Evolutionary conservation across 2,888 invertebrate genomes (phyloP).

Genomic region (Halocaridina rubra): DNA sequence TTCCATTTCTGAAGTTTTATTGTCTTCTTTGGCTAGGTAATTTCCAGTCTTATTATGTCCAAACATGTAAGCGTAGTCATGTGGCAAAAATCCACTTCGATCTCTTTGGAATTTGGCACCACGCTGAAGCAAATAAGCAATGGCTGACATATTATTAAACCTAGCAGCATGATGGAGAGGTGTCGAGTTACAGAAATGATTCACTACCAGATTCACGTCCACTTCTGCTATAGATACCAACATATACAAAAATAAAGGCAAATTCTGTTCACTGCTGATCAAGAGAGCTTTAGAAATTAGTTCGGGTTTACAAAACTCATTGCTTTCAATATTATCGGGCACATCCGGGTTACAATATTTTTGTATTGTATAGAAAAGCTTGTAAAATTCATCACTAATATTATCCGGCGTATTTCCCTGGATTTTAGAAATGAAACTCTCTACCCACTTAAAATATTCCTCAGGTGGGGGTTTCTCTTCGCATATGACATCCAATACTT

Average conservation of each 20-base stretch:
- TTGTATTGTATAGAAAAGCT: background rate
- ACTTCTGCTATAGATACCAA: background rate
- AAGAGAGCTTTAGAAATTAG: background rate
- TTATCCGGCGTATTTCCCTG: no score
- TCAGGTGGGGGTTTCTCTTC: no score
- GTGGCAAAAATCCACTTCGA: background rate
- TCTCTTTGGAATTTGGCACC: background rate
- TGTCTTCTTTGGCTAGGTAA: background rate
- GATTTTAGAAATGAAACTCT: no score
- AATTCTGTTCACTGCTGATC: background rate
- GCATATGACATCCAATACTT: no score
- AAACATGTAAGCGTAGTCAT: constrained; percentile 6
- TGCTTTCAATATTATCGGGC: background rate
- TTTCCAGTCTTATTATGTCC: constrained; percentile 1
- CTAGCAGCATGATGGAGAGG: background rate
- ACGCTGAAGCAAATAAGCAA: background rate
- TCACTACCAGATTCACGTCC: background rate
- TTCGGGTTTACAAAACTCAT: background rate
- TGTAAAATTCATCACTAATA: background rate
- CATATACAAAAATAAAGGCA: background rate
- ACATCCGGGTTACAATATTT: background rate
- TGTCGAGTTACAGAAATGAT: background rate
- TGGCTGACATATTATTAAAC: background rate
- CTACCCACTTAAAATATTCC: no score
- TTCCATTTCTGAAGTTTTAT: background rate